Conservation (phyloP, 2,888 invertebrate species). For the Pasiphila rectangulata region DNA sequence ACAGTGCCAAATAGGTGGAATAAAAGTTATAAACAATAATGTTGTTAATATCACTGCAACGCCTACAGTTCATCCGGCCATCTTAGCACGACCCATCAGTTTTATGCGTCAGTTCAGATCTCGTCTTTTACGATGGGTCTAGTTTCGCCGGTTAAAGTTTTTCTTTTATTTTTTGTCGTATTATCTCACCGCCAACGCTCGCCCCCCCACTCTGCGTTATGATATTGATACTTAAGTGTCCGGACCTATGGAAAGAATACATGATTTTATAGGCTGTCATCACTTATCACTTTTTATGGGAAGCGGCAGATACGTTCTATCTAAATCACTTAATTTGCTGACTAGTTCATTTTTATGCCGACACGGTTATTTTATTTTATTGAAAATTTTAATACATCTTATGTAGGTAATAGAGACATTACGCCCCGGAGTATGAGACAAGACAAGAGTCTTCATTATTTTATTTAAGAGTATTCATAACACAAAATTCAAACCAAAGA, state of each 20-base stretch:
- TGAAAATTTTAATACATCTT: no score
- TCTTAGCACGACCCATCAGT: constrained; percentile 11
- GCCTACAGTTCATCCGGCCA: constrained; percentile 34
- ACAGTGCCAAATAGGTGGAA: constrained; percentile 28
- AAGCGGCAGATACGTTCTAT: constrained; percentile 32
- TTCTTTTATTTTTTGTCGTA: constrained; percentile 33
- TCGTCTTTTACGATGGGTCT: constrained; percentile 11
- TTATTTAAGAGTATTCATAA: no score
- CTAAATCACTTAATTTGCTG: constrained; percentile 21
- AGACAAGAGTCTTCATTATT: no score
- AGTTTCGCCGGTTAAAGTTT: constrained; percentile 9
- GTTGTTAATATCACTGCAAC: constrained; percentile 32
- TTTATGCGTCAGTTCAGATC: neutral
- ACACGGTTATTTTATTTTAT: no score
- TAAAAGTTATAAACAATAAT: constrained; percentile 24
- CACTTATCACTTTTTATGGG: constrained; percentile 61
- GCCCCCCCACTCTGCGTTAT: constrained; percentile 43
- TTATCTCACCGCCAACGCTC: constrained; percentile 54
- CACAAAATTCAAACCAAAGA: no score
- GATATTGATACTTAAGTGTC: constrained; percentile 51
- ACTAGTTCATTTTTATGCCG: no score
- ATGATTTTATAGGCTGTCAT: constrained; percentile 53
- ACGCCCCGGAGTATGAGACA: no score
- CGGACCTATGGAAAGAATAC: constrained; percentile 50
- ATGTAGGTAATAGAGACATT: no score